Percentiles rank a stretch among this genome's conserved stretches.
These are phyloP conservation scores for Eustalomyia histrio DNA, from an alignment of 2,888 invertebrate genomes.

Conservation along the genomic window DNA sequence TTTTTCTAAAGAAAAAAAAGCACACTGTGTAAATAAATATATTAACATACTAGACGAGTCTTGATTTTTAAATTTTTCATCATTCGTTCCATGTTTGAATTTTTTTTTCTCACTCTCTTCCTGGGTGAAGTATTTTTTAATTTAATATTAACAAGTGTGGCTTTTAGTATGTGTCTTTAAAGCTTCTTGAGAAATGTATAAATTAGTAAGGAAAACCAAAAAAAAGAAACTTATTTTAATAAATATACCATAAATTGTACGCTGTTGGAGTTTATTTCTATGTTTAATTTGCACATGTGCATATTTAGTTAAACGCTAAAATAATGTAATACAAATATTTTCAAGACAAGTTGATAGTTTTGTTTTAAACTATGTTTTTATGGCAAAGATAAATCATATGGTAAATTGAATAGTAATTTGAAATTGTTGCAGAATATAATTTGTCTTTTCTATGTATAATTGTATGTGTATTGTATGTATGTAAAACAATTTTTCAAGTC, in stretches of 20 bases:
- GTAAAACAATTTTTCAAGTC: no score
- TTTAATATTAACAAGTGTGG: slow-evolving; percentile 2
- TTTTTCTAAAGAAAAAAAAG: neutral
- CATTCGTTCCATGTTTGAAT: neutral
- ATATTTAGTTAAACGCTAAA: neutral
- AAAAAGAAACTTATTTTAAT: neutral
- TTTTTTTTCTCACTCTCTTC: neutral
- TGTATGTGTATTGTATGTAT: no score
- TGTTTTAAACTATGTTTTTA: neutral
- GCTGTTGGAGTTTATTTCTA: slow-evolving; percentile 5
- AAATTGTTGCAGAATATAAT: neutral
- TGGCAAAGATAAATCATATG: neutral
- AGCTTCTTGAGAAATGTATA: neutral
- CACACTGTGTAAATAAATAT: neutral
- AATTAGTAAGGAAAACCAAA: neutral
- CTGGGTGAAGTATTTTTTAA: neutral
- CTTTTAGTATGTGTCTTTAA: neutral
- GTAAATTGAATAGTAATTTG: neutral
- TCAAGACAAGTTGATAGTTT: neutral
- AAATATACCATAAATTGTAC: slow-evolving; percentile 23
- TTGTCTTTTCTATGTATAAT: neutral
- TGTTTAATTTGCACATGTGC: neutral
- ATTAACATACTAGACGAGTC: neutral
- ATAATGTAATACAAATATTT: neutral
- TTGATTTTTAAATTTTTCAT: neutral